Evolutionary conservation across 1,140 invertebrate genomes (phyloP).

Genomic region (Anthonomus grandis): DNA sequence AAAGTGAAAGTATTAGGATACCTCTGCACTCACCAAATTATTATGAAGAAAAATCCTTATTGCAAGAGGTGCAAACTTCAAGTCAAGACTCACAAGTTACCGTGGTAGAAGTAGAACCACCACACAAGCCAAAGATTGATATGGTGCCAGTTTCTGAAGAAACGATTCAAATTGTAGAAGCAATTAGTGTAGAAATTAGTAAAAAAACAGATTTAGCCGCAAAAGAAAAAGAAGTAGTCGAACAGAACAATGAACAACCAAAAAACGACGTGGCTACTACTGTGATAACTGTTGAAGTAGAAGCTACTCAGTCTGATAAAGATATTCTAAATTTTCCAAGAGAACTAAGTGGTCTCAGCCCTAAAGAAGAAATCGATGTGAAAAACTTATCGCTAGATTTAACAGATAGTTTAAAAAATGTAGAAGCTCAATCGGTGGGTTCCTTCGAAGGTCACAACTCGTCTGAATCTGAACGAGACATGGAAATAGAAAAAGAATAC

Average conservation of each 20-base stretch:
- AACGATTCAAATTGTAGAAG: background rate
- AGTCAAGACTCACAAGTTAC: constrained; percentile 45
- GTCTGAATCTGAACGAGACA: constrained; percentile 80
- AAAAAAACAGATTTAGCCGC: too few species aligned
- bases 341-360: constrained; percentile 2
- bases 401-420: too few species aligned
- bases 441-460: constrained; percentile 62
- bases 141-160: background rate
- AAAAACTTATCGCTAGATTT: too few species aligned
- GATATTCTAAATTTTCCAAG: constrained; percentile 3
- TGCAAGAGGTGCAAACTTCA: constrained; percentile 39
- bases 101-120: constrained; percentile 47
- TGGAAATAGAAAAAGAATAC: constrained; percentile 60
- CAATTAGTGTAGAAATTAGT: background rate
- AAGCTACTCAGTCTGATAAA: too few species aligned
- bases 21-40: constrained; percentile 65
- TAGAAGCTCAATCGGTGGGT: too few species aligned
- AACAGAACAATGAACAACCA: constrained; percentile 1
- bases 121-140: background rate
- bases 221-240: background rate
- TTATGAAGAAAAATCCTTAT: constrained; percentile 50
- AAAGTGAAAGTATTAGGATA: constrained; percentile 59
- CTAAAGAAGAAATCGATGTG: background rate
- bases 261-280: background rate
- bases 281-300: constrained; percentile 6